Base-by-base conservation (phyloP, 2,888 invertebrate species). In the Siphonodentalium dalli region DNA sequence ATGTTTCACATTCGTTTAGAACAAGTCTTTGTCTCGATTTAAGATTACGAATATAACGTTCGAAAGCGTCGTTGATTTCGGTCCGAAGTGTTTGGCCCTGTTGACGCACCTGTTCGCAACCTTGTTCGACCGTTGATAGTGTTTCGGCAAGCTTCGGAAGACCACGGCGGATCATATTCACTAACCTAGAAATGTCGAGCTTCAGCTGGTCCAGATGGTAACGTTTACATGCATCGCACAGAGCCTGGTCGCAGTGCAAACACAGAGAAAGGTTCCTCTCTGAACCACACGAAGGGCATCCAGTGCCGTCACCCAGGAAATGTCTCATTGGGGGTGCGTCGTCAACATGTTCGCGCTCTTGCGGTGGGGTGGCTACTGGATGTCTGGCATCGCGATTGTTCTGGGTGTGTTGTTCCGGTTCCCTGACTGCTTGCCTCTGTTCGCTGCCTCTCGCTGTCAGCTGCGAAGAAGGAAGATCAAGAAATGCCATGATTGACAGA, bases 221-320 rank as follows among this genome's bases (percentile, higher is more conserved):
- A 82, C 95, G 58, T 43, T 64, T 95, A 84, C 99, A 99, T 78
- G 95, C 94, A 68, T 91, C 89, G 83, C 98, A 99, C 61, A 97
- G 90, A 84, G 94, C 93, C 79, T 96, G 94, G 77, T 97, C 95
- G 84, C 99, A 99, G 83, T 99, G 98, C 24, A 91, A 89, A 83
- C 98, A 99, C 42, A 93, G 89, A 78, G 63, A 54, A 23, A 74
- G 57, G 20, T 61, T 53, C 5, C 65, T 55, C 18, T 69, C 67
- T n/a, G 66, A 93, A 92, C 53, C 92, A 89, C 83, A 96, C 92
- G 83, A 94, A 92, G 49, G 92, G 92, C 84, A 95, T 93, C 40
- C 95, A 92, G 75, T 91, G 91, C 38, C 20, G 18, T 26, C 27
- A 15, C 20, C 29, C 2, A 39, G 39, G 11, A 24, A 20, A 4